Percentiles rank a stretch among this genome's conserved stretches.
Conservation (phyloP, 2,113 vertebrate species). For the Oreotragus oreotragus region DNA sequence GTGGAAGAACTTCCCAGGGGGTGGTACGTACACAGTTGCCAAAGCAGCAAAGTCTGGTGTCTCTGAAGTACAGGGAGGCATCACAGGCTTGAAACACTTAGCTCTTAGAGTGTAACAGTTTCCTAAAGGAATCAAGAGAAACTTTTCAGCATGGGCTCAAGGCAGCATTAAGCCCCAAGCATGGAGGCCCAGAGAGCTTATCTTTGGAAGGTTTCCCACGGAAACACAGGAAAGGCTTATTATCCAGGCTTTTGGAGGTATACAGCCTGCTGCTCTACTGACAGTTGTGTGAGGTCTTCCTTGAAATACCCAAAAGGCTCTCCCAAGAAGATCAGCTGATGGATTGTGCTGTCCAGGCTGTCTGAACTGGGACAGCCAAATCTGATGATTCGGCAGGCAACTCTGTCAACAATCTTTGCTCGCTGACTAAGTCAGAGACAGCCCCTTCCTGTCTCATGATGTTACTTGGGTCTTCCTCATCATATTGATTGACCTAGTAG, state of each 20-base stretch:
- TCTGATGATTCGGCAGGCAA: slow-evolving; percentile 82
- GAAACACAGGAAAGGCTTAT: neutral
- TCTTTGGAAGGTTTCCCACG: neutral
- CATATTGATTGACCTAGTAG: slow-evolving; percentile 85
- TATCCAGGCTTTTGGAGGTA: neutral
- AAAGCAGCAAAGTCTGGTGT: neutral
- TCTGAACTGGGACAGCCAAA: slow-evolving; percentile 77
- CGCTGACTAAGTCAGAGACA: slow-evolving; percentile 80
- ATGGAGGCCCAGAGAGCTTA: neutral
- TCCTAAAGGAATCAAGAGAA: neutral
- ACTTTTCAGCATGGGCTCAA: neutral
- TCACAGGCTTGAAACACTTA: neutral
- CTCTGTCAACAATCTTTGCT: slow-evolving; percentile 82
- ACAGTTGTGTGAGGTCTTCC: neutral
- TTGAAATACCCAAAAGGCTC: slow-evolving; percentile 73
- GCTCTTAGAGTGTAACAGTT: neutral
- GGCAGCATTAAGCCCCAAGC: neutral
- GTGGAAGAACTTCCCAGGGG: neutral
- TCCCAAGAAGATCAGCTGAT: slow-evolving; percentile 77
- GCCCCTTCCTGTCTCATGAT: slow-evolving; percentile 80
- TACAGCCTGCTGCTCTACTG: neutral
- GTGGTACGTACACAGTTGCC: neutral
- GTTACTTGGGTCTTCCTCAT: slow-evolving; percentile 82
- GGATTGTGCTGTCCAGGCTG: slow-evolving; percentile 76
- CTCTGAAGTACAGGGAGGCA: neutral